Percentiles rank a stretch among this genome's conserved stretches.
phyloP scores from a whole-genome alignment of 2,113 vertebrate genomes.

The Nymphicus hollandicus region DNA sequence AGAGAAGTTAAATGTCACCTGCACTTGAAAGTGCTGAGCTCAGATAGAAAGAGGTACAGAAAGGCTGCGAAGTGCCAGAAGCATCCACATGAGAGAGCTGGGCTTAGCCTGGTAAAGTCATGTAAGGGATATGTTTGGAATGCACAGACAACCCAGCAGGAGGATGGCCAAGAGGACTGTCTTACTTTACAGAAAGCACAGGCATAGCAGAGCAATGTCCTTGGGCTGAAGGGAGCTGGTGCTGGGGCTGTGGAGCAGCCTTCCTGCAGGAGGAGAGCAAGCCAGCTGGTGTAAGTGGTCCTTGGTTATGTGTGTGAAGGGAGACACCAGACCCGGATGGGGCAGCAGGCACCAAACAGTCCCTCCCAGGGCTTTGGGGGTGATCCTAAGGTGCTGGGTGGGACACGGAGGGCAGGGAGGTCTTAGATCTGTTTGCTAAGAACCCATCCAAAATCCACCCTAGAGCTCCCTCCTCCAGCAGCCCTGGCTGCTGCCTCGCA shows the following conservation, averaged over 20 bases:
- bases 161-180: neutral
- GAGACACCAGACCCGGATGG: rapidly evolving
- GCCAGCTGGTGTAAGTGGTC: neutral
- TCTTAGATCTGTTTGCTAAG: neutral
- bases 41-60: neutral
- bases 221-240: neutral
- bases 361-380: neutral
- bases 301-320: neutral
- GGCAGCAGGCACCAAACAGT: neutral
- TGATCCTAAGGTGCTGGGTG: neutral
- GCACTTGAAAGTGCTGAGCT: neutral
- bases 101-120: neutral
- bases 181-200: neutral
- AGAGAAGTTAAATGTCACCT: neutral
- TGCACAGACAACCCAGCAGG: rapidly evolving
- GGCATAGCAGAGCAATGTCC: neutral
- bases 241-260: neutral
- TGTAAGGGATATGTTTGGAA: neutral
- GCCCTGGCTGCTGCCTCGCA: neutral
- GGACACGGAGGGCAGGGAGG: neutral
- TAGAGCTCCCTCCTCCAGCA: neutral
- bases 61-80: neutral
- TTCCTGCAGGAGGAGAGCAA: neutral
- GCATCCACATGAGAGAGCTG: neutral
- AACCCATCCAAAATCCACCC: neutral